phyloP scores from a whole-genome alignment of 2,113 vertebrate species.

The Nycticorax nycticorax region DNA sequence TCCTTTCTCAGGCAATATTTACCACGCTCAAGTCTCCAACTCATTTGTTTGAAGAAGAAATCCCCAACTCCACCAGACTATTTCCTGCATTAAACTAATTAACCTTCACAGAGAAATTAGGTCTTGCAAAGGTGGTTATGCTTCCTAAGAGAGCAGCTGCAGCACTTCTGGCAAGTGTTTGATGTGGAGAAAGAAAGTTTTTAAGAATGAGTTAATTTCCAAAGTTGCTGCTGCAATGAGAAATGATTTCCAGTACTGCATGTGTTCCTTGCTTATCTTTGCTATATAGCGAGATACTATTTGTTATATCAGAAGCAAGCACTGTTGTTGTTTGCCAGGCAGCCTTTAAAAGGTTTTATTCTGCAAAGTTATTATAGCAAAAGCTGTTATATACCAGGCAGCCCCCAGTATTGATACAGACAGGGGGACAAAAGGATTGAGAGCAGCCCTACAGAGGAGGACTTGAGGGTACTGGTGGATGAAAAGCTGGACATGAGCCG shows the following conservation, averaged over 20 bases:
- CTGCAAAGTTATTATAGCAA: neutral
- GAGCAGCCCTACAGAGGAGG: neutral
- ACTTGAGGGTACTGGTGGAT: neutral
- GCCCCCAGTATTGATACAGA: neutral
- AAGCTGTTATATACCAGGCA: neutral
- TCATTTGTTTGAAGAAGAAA: constrained; percentile 14
- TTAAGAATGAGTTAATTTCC: neutral
- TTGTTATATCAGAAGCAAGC: neutral
- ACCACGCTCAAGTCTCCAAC: neutral
- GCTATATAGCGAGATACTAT: neutral
- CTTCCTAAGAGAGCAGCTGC: neutral
- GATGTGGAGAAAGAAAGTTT: neutral
- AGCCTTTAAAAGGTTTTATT: neutral
- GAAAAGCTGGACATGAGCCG: neutral
- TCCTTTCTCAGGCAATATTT: neutral
- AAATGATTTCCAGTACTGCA: neutral
- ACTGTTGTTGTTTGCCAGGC: neutral
- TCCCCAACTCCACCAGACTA: neutral
- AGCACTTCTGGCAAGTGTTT: neutral
- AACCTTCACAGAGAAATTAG: constrained; percentile 6
- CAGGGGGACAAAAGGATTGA: neutral
- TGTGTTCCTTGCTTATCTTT: neutral
- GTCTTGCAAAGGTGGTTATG: neutral
- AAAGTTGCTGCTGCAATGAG: neutral
- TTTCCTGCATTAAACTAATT: constrained; percentile 38